Evolutionary conservation across 2,797 vertebrate species (phyloP).

Genomic region (Xenops minutus): DNA sequence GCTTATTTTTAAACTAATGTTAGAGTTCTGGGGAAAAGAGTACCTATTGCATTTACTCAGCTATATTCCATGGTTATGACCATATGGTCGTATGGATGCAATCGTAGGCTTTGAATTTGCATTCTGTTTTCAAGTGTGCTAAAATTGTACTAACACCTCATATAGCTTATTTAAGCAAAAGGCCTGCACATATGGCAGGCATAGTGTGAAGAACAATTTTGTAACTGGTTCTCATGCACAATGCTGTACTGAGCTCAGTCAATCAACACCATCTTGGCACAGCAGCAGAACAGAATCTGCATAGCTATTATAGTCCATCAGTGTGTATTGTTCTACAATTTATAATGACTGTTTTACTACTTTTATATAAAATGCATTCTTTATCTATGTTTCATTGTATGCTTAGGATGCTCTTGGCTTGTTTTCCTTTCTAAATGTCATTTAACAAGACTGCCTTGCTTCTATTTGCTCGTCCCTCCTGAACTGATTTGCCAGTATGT

Average conservation of each 20-base stretch:
- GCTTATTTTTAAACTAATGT: neutral
- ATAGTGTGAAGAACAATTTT: neutral
- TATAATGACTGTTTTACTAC: neutral
- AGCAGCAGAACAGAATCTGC: neutral
- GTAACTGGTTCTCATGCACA: neutral
- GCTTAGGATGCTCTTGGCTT: neutral
- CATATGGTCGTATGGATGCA: neutral
- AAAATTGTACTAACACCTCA: constrained; percentile 19
- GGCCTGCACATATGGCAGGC: neutral
- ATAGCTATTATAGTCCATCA: neutral
- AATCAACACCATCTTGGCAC: neutral
- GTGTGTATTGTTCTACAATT: neutral
- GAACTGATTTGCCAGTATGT: neutral
- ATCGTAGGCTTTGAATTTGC: neutral
- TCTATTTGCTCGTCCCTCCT: neutral
- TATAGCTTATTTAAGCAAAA: constrained; percentile 30
- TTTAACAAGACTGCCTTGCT: neutral
- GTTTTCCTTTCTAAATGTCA: neutral
- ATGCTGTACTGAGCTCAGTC: neutral
- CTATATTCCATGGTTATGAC: neutral
- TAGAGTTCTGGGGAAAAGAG: neutral
- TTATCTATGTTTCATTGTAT: neutral
- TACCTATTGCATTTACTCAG: neutral
- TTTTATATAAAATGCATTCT: neutral
- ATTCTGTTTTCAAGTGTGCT: constrained; percentile 23